A percentile compares a stretch with the other conserved stretches of the same genome.
These are phyloP conservation scores for Xyrichtys novacula DNA, from an alignment of 2,797 vertebrate genomes.

Conservation along the genomic window DNA sequence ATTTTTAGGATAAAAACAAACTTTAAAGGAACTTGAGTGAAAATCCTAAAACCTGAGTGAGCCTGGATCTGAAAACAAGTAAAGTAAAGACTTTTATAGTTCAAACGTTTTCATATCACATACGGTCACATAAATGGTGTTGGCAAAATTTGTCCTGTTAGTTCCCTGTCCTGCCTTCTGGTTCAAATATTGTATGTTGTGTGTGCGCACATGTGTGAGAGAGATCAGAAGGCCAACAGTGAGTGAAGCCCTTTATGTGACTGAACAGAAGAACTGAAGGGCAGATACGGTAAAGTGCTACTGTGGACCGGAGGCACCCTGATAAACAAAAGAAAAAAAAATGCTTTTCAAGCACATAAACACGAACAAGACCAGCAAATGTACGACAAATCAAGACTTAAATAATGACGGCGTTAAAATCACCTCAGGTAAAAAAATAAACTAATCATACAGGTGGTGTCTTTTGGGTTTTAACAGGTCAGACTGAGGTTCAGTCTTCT, in stretches of 20 bases:
- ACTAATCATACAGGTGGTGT: conserved; percentile 70
- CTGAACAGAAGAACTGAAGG: conserved; percentile 62
- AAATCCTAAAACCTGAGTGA: too few species aligned
- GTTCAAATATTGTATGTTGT: conserved; percentile 26
- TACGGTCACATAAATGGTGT: not conserved
- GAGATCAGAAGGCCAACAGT: conserved; percentile 59
- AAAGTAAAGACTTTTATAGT: too few species aligned
- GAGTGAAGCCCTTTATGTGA: conserved; percentile 75
- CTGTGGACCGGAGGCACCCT: conserved; percentile 77
- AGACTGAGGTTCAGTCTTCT: conserved; percentile 41
- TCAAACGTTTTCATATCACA: too few species aligned
- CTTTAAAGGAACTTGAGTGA: too few species aligned
- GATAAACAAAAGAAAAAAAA: conserved; percentile 69
- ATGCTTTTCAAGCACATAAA: conserved; percentile 69
- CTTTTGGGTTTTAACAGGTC: conserved; percentile 50
- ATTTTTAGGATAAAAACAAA: too few species aligned
- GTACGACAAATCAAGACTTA: conserved; percentile 49
- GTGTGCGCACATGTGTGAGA: not conserved
- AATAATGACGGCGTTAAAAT: conserved; percentile 62
- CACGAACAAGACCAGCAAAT: conserved; percentile 63
- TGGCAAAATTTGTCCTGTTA: not conserved
- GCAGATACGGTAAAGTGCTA: conserved; percentile 80
- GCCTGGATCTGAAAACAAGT: too few species aligned
- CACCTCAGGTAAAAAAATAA: conserved; percentile 64
- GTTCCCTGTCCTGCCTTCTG: conserved; percentile 45